Evolutionary conservation across 2,888 invertebrate species (phyloP), one percentile per base, ranked within the genome.

Genomic region (Hypena proboscidalis): DNA sequence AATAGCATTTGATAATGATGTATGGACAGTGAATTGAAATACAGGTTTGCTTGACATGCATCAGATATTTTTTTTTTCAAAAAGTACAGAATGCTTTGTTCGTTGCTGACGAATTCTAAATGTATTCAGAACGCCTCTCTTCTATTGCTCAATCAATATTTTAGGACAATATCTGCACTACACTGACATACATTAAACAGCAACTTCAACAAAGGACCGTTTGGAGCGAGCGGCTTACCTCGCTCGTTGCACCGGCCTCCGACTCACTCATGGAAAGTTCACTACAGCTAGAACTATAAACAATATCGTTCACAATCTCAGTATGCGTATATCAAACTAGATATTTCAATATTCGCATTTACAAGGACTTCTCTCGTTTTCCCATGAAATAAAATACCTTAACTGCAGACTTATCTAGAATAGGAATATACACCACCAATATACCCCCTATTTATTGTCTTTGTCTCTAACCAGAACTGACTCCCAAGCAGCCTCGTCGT

Each of bases 251-350:
- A 10, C 36, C 26, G 26, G 22, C 45, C 37, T 37, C 43, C 22
- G 22, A 42, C 27, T 19, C 6, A 9, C 47, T 63, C 49, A 46
- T 64, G 36, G 37, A 55, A 64, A 50, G 60, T 58, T 58, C 46
- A 58, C 49, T 38, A 32, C 47, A 52, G 50, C 50, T 55, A 48
- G 40, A 57, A 60, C 45, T 57, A 45, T 40, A 22, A 51, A 55
- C 54, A 40, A 42, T 54, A 37, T 49, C 29, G 35, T 48, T 23
- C 44, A 53, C 74, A 72, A 70, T 77, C 72, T 73, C 70, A 59
- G 70, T 69, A 74, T 74, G 69, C 71, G 62, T 77, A 79, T 81
- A 82, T 78, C 74, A 78, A 80, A 79, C 72, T 74, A 70, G 77
- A 74, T n/a, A n/a, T n/a, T n/a, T n/a, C n/a, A n/a, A n/a, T n/a